phyloP scores from a whole-genome alignment of 2,888 invertebrate species.

The Calliphora vomitoria region DNA sequence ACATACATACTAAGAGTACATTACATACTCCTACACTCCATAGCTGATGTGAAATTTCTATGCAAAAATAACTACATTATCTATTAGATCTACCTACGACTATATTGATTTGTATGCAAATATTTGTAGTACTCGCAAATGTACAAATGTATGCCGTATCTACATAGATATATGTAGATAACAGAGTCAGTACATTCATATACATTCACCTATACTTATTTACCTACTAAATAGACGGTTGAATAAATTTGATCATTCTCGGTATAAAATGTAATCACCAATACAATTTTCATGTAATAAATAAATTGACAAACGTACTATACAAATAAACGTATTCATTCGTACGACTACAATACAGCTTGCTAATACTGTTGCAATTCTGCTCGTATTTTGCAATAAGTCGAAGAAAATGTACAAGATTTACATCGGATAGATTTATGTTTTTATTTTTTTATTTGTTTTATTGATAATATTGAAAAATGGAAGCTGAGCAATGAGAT shows the following conservation, averaged over 20 bases:
- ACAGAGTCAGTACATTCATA: background rate
- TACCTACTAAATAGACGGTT: constrained; percentile 31
- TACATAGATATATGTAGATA: background rate
- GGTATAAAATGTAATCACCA: constrained; percentile 50
- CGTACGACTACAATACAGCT: background rate
- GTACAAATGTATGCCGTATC: background rate
- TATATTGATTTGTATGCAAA: constrained; percentile 60
- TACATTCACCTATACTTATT: constrained; percentile 11
- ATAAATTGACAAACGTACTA: constrained; percentile 38
- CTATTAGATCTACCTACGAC: constrained; percentile 33
- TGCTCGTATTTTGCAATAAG: background rate
- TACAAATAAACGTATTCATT: background rate
- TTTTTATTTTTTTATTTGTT: background rate
- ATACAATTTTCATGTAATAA: constrained; percentile 55
- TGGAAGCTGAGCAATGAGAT: background rate
- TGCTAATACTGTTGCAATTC: constrained; percentile 24
- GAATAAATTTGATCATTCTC: constrained; percentile 53
- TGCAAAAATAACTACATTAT: constrained; percentile 30
- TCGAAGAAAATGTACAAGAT: constrained; percentile 13
- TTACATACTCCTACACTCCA: background rate
- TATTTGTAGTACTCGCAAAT: background rate
- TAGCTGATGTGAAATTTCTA: constrained; percentile 43
- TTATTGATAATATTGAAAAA: background rate
- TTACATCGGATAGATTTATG: constrained; percentile 33
- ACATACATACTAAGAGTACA: background rate